phyloP scores from a whole-genome alignment of 64 coral and sea anemone genomes.

The Porites lutea region DNA sequence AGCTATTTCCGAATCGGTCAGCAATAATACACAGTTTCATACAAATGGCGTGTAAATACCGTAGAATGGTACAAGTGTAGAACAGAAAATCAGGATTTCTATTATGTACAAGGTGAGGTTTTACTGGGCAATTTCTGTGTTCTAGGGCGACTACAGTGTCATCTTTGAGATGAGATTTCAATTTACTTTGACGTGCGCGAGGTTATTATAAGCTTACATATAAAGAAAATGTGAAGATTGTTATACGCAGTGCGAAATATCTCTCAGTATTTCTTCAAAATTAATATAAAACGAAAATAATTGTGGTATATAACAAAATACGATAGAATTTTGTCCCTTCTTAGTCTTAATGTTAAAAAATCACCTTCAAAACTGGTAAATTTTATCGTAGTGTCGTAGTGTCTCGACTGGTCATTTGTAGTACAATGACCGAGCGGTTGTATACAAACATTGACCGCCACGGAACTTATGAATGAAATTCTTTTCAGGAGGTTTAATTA shows the following conservation, averaged over 20 bases:
- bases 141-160: not conserved
- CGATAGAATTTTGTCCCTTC: not conserved
- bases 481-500: slow-evolving; percentile 39
- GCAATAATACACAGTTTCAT: not conserved
- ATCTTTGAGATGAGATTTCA: not conserved
- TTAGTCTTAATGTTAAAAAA: slow-evolving; percentile 15
- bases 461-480: slow-evolving; percentile 55
- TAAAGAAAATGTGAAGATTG: not conserved
- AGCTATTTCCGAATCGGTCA: not conserved
- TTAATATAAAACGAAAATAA: not conserved
- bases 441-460: slow-evolving; percentile 56
- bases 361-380: not conserved
- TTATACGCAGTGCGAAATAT: not conserved
- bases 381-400: not conserved
- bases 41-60: slow-evolving; percentile 21
- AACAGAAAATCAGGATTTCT: not conserved
- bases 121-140: not conserved
- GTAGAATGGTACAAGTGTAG: not conserved
- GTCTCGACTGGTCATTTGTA: slow-evolving; percentile 26
- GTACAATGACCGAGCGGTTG: slow-evolving; percentile 4
- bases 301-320: not conserved
- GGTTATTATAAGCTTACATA: not conserved
- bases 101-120: slow-evolving; percentile 53
- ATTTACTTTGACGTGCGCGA: slow-evolving; percentile 25
- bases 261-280: not conserved